Evolutionary conservation across 2,113 vertebrate species (phyloP).

Genomic region (Poeciliopsis turrubarensis): DNA sequence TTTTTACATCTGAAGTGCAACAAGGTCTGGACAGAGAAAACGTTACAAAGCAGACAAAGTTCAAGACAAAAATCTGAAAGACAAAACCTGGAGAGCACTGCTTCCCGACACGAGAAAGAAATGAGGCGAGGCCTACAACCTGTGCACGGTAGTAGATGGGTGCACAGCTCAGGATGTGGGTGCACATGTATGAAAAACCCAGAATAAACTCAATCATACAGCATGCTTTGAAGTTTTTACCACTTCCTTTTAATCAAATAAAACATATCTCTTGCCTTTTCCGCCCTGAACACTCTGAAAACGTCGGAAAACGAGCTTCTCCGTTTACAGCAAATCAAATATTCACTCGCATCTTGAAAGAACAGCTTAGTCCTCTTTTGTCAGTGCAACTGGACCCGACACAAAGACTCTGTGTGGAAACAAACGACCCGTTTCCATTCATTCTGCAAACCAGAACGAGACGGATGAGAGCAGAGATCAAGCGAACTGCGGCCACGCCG

Average conservation of each 20-base stretch:
- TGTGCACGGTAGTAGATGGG: not conserved
- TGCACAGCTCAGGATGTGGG: not conserved
- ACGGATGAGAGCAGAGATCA: conserved; percentile 4
- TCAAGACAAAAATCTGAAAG: too few relatives aligned
- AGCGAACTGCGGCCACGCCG: conserved; percentile 5
- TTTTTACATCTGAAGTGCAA: too few relatives aligned
- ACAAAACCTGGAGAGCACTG: not conserved
- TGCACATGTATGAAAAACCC: not conserved
- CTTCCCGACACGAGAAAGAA: not conserved
- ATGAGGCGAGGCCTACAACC: not conserved
- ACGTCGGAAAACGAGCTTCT: not conserved
- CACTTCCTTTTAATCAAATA: too few relatives aligned
- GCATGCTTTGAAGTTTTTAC: not conserved
- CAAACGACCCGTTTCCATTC: not conserved
- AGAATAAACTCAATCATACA: not conserved
- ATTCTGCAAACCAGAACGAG: not conserved
- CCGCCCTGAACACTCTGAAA: not conserved
- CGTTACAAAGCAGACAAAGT: too few relatives aligned
- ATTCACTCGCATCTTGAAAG: not conserved
- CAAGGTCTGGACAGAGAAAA: too few relatives aligned
- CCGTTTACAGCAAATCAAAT: not conserved
- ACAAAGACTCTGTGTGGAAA: not conserved
- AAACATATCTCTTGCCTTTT: not conserved
- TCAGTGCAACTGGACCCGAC: not conserved
- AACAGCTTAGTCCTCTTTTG: not conserved